Base-by-base conservation (phyloP, 2,113 vertebrate genomes). In the Motacilla alba region DNA sequence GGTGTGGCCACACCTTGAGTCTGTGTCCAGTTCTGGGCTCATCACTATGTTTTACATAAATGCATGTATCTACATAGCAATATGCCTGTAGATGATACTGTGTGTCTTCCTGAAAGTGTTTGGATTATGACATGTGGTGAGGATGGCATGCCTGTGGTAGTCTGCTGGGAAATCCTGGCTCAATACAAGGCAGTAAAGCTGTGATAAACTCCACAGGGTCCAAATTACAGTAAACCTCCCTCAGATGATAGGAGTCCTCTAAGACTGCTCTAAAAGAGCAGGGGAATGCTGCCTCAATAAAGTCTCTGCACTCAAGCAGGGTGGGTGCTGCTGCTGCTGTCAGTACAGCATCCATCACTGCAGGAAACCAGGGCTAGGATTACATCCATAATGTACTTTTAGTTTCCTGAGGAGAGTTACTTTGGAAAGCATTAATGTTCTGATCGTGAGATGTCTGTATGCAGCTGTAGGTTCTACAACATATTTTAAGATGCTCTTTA, bases 381-480 rank as follows among this genome's bases (percentile, higher is more conserved):
- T 87, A 66, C 26, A 90, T 43, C 55, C 0, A 0, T 63, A 77
- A 74, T 30, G 19, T 50, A 14, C 62, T 79, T 33, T 22, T 31
- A 50, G 39, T 59, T 91, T 94, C 75, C 75, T 78, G 33, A 59
- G 44, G 79, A 83, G 68, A 83, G 46, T n/a, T 73, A 5, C 62
- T 85, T 88, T 73, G 72, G 50, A 77, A 85, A 77, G 19, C 55
- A 70, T 87, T 83, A 55, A 15, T 31, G 50, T 91, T 80, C 31
- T 53, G 85, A 63, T 79, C 55, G 43, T 50, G 59, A 91, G 84
- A 76, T 77, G 64, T 37, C 72, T 88, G 21, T 43, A 41, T 37
- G 75, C 24, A 53, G 81, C 74, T 58, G 16, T 72, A 77, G 53
- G 55, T 91, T 91, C 63, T 91, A 37, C 63, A 90, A 31, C 6